Base-by-base conservation (phyloP, 2,113 vertebrate genomes). In the Clarias batrachus region DNA sequence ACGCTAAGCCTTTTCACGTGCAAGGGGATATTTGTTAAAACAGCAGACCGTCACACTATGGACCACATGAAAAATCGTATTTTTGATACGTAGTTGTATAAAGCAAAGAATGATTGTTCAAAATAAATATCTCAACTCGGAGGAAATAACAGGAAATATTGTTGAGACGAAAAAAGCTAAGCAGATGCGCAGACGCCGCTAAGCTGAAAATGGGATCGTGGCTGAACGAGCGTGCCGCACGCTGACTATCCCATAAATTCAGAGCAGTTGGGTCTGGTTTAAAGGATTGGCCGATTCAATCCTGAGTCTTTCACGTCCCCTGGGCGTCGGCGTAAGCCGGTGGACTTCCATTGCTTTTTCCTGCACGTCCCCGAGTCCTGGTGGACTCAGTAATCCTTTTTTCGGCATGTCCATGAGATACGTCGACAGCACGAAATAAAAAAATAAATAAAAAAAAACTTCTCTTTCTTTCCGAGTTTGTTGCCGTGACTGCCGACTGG, bases 211-310 rank as follows among this genome's bases (percentile, higher is more conserved):
- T 19, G 81, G n/a, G 86, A 83, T 57, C 70, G 41, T 77, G 81
- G 70, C 60, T 63, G 71, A 68, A 76, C n/a, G 17, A 81, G 10
- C 59, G 37, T 60, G 76, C 23, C 23, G 54, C 33, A 41, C n/a
- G 33, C 66, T 11, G 83, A 25, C 83, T 66, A 83, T n/a, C 71
- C 73, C 21, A 54, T 78, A 83, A 83, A 85, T 87, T 81, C 66
- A 83, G 86, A 83, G 73, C 86, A 88, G 70, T 86, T 87, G 65
- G 86, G 81, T 83, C 83, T 48, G 85, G 30, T 91, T 92, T 84
- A 88, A 90, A 80, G 87, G 89, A 88, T 87, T 86, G 86, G 68
- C 71, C 73, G 84, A 83, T 76, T 23, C 59, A 12, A 62, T 56
- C 13, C 57, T 37, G 37, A 73, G 62, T 90, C 81, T 52, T 54